Base-by-base conservation (phyloP, 2,797 vertebrate species). In the Galagoides demidoff region DNA sequence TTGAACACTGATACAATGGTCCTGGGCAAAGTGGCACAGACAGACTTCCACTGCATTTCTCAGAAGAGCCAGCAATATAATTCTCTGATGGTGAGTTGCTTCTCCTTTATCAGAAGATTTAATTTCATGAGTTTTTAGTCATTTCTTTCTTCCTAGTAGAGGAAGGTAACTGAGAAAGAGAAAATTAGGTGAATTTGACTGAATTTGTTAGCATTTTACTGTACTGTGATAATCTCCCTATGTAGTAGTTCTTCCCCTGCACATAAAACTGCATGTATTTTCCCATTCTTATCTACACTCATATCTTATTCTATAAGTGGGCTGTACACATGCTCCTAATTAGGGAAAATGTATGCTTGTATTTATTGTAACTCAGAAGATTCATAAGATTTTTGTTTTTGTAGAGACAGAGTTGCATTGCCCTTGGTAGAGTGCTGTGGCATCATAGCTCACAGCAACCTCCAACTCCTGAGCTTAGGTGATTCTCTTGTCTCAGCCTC, bases 11-110 rank as follows among this genome's bases (percentile, higher is more conserved):
- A 39, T 39, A 39, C 39, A 39, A 39, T 39, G 39, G 39, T 39
- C 39, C 39, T 63, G 37, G 64, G 37, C 55, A 79, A 79, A 96
- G 89, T 68, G 89, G 79, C 57, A 49, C 77, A 94, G 49, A 88
- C 23, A 76, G 68, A 61, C 64, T 94, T 89, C 74, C 39, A 37
- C 11, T 76, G 70, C 27, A 52, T 95, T 94, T 55, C 45, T 45
- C 45, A 12, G 45, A 45, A 45, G 45, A 52, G n/a, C 76, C 81
- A 91, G 89, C 79, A 87, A 70, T 55, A 66, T n/a, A 27, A 64
- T 31, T 85, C 77, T 79, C 63, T 73, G 74, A 96, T 70, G 96
- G 97, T 96, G 92, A 97, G 97, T 96, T 93, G 37, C 63, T 96
- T 95, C 55, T 90, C 25, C 66, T 95, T 92, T 95, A 95, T 70